phyloP scores from a whole-genome alignment of 2,113 vertebrate genomes.

The Pongo pygmaeus region DNA sequence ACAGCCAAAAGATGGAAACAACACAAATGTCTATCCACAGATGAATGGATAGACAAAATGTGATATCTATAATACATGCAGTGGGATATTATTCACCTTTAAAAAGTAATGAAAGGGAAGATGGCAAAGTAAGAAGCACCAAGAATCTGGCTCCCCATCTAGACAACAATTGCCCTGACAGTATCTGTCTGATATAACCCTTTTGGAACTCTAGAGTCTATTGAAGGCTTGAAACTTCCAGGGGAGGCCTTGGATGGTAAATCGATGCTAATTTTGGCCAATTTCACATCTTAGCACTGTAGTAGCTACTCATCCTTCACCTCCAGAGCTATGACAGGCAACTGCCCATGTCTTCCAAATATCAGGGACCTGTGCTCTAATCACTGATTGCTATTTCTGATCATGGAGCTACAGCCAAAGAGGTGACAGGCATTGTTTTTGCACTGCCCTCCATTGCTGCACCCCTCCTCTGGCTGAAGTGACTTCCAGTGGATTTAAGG shows the following conservation, averaged over 20 bases:
- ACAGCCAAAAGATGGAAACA: too few species aligned
- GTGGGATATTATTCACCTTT: neutral
- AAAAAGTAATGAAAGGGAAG: neutral
- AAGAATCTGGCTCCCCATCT: neutral
- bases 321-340: too few species aligned
- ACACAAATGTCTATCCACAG: too few species aligned
- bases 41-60: too few species aligned
- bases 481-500: neutral
- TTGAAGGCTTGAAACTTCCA: neutral
- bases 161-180: neutral
- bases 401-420: neutral
- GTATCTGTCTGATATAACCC: too few species aligned
- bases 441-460: too few species aligned
- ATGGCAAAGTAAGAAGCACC: neutral
- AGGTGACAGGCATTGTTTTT: neutral
- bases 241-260: neutral
- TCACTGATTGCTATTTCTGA: too few species aligned
- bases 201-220: neutral
- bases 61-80: neutral
- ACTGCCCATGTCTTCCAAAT: neutral
- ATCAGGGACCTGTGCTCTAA: neutral
- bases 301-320: too few species aligned
- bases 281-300: neutral
- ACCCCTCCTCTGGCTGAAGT: neutral
- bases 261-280: neutral